Conservation (phyloP, 2,797 vertebrate species). For the Fratercula arctica region DNA sequence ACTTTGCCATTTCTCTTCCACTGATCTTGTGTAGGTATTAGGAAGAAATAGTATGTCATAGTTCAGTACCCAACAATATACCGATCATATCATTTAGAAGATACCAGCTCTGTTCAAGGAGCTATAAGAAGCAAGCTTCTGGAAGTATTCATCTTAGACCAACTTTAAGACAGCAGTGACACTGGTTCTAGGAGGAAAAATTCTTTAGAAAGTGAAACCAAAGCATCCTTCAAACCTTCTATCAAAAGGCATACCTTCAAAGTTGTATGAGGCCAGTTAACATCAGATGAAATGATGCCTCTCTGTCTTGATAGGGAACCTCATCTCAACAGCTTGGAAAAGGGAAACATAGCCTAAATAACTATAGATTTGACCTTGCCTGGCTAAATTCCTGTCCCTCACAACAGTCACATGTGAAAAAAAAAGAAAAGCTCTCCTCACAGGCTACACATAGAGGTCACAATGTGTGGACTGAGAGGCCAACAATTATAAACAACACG, state of each 20-base stretch:
- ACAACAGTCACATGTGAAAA: fast-evolving
- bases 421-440: not conserved
- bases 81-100: not conserved
- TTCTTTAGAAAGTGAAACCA: not conserved
- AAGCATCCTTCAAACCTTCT: not conserved
- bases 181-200: not conserved
- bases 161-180: not conserved
- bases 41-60: not conserved
- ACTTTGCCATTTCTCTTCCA: not conserved
- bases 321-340: not conserved
- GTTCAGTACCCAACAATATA: not conserved
- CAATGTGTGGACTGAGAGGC: not conserved
- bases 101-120: not conserved
- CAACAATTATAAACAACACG: fast-evolving
- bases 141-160: not conserved
- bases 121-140: not conserved
- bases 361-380: not conserved
- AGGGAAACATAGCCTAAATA: not conserved
- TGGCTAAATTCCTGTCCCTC: not conserved
- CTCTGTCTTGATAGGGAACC: not conserved
- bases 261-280: not conserved
- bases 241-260: not conserved
- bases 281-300: not conserved
- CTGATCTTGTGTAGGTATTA: not conserved
- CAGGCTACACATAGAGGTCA: not conserved